These are phyloP conservation scores for Clarias pachynema DNA, from an alignment of 2,797 vertebrate genomes.

Conservation along the genomic window DNA sequence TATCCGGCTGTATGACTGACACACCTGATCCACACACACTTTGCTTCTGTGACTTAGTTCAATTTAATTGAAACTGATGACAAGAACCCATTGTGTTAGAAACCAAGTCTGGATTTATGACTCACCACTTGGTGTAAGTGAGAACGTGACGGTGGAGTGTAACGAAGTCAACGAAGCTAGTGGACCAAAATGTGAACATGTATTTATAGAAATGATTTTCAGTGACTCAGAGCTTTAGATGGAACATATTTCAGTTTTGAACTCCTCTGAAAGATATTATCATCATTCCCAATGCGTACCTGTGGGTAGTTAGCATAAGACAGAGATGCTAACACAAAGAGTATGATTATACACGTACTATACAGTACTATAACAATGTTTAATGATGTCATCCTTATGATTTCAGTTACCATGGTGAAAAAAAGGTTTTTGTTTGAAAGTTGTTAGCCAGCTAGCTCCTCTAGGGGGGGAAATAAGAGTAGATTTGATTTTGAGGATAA, in stretches of 20 bases:
- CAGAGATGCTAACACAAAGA: neutral
- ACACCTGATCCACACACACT: neutral
- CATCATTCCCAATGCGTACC: neutral
- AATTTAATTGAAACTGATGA: neutral
- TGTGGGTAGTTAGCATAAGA: neutral
- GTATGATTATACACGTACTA: no score
- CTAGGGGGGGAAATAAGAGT: neutral
- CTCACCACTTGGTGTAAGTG: neutral
- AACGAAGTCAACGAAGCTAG: neutral
- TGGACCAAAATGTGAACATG: neutral
- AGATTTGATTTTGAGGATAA: neutral
- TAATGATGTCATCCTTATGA: neutral
- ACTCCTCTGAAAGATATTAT: neutral
- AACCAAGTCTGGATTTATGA: neutral
- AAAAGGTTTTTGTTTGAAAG: neutral
- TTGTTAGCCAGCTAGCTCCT: neutral
- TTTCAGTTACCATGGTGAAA: neutral
- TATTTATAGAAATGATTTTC: slow-evolving; percentile 1
- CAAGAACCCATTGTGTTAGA: neutral
- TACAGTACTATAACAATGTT: neutral
- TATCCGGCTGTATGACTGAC: neutral
- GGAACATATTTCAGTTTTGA: neutral
- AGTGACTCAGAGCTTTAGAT: neutral
- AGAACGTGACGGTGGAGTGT: neutral
- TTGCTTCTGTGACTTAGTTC: neutral